Percentiles rank a stretch among this genome's conserved stretches.
phyloP scores from a whole-genome alignment of 2,888 invertebrate species.

The Harpagoxenus sublaevis region DNA sequence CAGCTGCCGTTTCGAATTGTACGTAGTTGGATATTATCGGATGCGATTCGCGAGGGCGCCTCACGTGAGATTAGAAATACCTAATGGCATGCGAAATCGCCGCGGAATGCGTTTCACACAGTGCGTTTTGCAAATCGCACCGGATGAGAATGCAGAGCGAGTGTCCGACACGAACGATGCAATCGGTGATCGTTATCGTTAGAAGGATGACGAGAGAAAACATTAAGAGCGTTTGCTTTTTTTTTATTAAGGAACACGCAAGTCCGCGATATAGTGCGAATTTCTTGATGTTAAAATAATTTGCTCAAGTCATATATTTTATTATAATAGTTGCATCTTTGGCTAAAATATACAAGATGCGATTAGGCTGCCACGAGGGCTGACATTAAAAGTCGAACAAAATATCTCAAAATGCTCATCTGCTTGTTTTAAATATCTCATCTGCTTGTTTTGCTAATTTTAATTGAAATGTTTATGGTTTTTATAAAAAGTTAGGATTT shows the following conservation, averaged over 20 bases:
- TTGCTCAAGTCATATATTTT: not conserved
- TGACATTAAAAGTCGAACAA: not conserved
- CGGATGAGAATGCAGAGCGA: not conserved
- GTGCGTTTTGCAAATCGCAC: not conserved
- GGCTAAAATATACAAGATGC: not conserved
- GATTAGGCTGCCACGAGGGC: too few relatives aligned
- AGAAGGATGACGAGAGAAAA: slow-evolving; percentile 4
- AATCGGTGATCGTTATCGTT: slow-evolving; percentile 7
- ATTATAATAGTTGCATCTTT: not conserved
- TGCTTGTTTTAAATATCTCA: too few relatives aligned
- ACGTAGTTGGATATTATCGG: slow-evolving; percentile 62
- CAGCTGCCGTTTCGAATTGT: slow-evolving; percentile 19
- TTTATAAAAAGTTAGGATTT: not conserved
- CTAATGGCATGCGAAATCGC: slow-evolving; percentile 9
- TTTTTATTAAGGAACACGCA: not conserved
- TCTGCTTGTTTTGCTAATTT: not conserved
- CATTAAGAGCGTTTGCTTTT: slow-evolving; percentile 9
- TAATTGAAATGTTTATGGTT: not conserved
- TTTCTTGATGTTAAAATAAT: not conserved
- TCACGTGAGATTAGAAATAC: slow-evolving; percentile 52
- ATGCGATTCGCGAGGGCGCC: slow-evolving; percentile 59
- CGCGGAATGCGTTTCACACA: not conserved
- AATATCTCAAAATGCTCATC: not conserved
- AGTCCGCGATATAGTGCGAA: not conserved
- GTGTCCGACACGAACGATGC: slow-evolving; percentile 2